Conservation (phyloP, 37 sponge, comb jelly and placozoan genomes). For the Halichondria panicea region DNA sequence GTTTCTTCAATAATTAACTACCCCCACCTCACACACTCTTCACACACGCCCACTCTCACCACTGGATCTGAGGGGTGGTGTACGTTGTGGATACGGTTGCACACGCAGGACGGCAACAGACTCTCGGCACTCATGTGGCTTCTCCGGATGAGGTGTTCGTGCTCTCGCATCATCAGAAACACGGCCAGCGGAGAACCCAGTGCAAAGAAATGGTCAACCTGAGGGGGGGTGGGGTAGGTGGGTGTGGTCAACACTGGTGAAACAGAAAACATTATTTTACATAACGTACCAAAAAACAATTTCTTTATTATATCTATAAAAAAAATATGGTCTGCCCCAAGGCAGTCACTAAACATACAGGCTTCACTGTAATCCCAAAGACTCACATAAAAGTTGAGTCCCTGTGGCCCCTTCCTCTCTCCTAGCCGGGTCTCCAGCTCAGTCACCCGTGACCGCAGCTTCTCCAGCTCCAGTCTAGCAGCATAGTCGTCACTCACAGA, state of each 20-base stretch:
- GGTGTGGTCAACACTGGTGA: neutral
- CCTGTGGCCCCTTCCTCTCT: neutral
- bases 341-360: no score
- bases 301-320: no score
- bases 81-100: constrained; percentile 84
- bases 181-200: constrained; percentile 86
- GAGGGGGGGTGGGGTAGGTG: neutral
- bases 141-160: constrained; percentile 45
- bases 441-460: constrained; percentile 40
- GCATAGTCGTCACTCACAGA: no score
- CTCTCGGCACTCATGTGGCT: constrained; percentile 38
- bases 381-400: neutral
- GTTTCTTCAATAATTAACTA: neutral
- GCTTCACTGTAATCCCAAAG: no score
- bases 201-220: constrained; percentile 89
- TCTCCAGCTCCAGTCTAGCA: constrained; percentile 50
- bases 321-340: no score
- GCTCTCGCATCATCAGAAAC: constrained; percentile 78
- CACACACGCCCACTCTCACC: constrained; percentile 43
- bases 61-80: constrained; percentile 91
- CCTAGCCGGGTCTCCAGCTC: constrained; percentile 62
- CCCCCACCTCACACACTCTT: neutral
- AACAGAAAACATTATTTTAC: no score
- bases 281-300: no score
- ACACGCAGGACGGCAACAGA: constrained; percentile 74